Base-by-base conservation (phyloP, 2,888 invertebrate species). In the Platerodrilus igneus region DNA sequence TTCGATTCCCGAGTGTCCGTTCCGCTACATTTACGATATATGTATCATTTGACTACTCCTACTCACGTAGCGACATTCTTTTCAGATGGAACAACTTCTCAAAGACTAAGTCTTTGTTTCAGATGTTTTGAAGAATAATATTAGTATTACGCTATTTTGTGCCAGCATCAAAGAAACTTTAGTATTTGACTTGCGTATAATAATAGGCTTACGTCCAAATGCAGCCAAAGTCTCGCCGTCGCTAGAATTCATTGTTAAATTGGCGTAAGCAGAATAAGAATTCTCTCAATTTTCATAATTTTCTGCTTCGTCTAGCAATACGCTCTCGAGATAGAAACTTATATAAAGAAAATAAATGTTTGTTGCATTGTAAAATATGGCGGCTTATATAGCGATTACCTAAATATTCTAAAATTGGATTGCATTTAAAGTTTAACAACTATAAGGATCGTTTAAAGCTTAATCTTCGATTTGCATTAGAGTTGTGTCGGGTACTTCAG, bases 401-500 rank as follows among this genome's bases (percentile, higher is more conserved):
- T 2, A 27, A 34, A 30, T 29, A 34, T 41, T 22, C 30, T 19
- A 16, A 41, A 45, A 45, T 41, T 41, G 37, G 33, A 37, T 38
- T 41, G 42, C 42, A 46, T 46, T 46, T 46, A 42, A 46, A 39
- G 41, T 46, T 50, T 57, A 50, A 47, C 47, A 37, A 48, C 43
- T 44, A 47, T 32, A 41, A 38, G 37, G 47, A 37, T 37, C 48
- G 50, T 51, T 54, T 56, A 53, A 52, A 52, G 56, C 38, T 46
- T 53, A 56, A 55, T 50, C 56, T 56, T 46, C 56, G 53, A 56
- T 56, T 52, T 56, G 55, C 56, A 52, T 53, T 50, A 45, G 55
- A 51, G 64, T 8, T 76, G n/a, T n/a, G n/a, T n/a, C 75, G 55
- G 82, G 22, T 76, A 73, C 45, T 48, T 52, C 31, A 32, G 45